phyloP scores from a whole-genome alignment of 2,888 invertebrate genomes.

The Nebria brevicollis region DNA sequence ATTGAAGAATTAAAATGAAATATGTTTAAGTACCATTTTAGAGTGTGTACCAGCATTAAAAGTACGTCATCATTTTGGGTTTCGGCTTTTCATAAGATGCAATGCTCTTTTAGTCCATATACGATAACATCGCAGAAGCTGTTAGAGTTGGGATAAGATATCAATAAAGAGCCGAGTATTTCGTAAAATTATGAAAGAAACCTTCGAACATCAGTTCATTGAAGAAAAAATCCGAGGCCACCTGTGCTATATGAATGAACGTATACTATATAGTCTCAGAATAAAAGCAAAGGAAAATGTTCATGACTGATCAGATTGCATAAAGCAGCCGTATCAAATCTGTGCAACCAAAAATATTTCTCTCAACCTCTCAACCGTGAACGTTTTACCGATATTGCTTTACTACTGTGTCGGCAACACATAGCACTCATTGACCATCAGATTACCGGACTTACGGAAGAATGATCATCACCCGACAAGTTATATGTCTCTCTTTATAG shows the following conservation, averaged over 20 bases:
- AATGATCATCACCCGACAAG: slow-evolving; percentile 38
- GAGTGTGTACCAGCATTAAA: background rate
- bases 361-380: slow-evolving; percentile 15
- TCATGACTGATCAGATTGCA: slow-evolving; percentile 28
- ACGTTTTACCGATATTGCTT: slow-evolving; percentile 17
- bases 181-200: slow-evolving; percentile 10
- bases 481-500: slow-evolving; percentile 28
- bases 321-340: slow-evolving; percentile 45
- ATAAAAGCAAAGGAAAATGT: slow-evolving; percentile 5
- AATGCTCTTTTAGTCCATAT: background rate
- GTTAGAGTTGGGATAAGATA: background rate
- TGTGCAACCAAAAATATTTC: slow-evolving; percentile 18
- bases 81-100: background rate
- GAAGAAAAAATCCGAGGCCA: slow-evolving; percentile 12
- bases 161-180: background rate
- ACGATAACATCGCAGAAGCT: background rate
- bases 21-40: no score
- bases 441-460: slow-evolving; percentile 33
- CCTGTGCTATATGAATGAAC: slow-evolving; percentile 18
- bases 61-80: background rate
- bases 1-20: no score
- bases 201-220: slow-evolving; percentile 9
- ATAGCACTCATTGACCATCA: background rate
- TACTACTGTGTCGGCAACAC: slow-evolving; percentile 8
- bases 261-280: slow-evolving; percentile 7